Evolutionary conservation across 2,888 invertebrate genomes (phyloP).

Genomic region (Drosophila peninsularis): DNA sequence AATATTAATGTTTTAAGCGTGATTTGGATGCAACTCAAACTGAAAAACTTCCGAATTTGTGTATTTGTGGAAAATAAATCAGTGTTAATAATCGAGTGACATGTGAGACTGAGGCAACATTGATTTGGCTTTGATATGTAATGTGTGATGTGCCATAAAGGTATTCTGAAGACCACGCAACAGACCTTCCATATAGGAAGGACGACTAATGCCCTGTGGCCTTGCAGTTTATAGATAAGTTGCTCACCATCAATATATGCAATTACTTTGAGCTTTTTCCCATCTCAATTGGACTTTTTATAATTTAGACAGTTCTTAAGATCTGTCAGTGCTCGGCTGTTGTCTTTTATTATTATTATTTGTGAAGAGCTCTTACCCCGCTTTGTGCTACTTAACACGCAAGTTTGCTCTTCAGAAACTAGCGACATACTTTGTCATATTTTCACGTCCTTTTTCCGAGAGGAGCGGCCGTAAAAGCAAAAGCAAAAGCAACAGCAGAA

Average conservation of each 20-base stretch:
- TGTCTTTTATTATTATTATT: conserved; percentile 38
- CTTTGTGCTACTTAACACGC: conserved; percentile 75
- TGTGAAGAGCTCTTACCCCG: conserved; percentile 57
- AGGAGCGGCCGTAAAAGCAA: not conserved
- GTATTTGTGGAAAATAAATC: not conserved
- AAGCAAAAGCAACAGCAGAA: conserved; percentile 30
- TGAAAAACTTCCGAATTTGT: not conserved
- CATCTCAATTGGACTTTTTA: not conserved
- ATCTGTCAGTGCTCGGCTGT: not conserved
- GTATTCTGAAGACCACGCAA: too few relatives aligned
- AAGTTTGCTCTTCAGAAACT: conserved; percentile 72
- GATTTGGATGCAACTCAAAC: conserved; percentile 21
- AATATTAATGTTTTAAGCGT: not conserved
- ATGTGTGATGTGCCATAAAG: too few relatives aligned
- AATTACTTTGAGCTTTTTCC: not conserved
- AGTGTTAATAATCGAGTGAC: not conserved
- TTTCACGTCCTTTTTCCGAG: conserved; percentile 37
- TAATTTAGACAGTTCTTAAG: not conserved
- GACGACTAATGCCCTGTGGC: not conserved
- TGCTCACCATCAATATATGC: not conserved
- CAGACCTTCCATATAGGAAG: too few relatives aligned
- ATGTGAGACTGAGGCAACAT: not conserved
- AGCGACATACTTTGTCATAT: conserved; percentile 72
- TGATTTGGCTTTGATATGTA: not conserved
- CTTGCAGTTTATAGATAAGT: not conserved